Evolutionary conservation across 30 jellyfish, hydroid and myxozoan genomes (phyloP).

Genomic region (Cassiopea andromeda): DNA sequence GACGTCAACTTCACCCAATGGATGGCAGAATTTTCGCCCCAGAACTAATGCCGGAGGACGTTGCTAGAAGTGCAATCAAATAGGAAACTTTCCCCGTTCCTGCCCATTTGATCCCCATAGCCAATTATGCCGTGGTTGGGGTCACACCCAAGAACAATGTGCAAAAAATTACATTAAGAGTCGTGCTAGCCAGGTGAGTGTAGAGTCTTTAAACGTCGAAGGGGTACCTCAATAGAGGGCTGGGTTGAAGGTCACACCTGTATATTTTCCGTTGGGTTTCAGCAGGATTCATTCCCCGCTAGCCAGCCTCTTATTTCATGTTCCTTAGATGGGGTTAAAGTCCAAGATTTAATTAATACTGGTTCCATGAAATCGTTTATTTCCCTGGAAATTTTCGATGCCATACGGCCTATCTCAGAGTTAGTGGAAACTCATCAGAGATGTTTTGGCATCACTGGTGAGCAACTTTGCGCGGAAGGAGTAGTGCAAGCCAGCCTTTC

Average conservation of each 20-base stretch:
- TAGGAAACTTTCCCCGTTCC: not conserved
- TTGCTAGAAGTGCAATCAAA: not conserved
- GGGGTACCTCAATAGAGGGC: not conserved
- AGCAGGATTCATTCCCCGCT: not conserved
- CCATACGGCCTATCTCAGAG: not conserved
- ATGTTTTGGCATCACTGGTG: not conserved
- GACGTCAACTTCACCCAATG: not conserved
- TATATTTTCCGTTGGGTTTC: not conserved
- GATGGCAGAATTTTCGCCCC: not conserved
- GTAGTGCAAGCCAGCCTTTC: not conserved
- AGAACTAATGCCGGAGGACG: not conserved
- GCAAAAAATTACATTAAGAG: not conserved
- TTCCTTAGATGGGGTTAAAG: not conserved
- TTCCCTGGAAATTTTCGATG: not conserved
- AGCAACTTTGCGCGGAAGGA: not conserved
- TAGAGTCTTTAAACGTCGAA: not conserved
- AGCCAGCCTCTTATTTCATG: not conserved
- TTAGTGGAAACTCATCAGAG: not conserved
- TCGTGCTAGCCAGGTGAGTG: not conserved
- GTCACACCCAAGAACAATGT: not conserved
- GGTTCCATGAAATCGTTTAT: not conserved
- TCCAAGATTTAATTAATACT: not conserved
- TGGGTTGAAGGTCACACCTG: not conserved
- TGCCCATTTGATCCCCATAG: not conserved
- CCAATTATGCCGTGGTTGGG: not conserved